These are phyloP conservation scores for Lota lota DNA, from an alignment of 2,113 vertebrate species.

Conservation along the genomic window DNA sequence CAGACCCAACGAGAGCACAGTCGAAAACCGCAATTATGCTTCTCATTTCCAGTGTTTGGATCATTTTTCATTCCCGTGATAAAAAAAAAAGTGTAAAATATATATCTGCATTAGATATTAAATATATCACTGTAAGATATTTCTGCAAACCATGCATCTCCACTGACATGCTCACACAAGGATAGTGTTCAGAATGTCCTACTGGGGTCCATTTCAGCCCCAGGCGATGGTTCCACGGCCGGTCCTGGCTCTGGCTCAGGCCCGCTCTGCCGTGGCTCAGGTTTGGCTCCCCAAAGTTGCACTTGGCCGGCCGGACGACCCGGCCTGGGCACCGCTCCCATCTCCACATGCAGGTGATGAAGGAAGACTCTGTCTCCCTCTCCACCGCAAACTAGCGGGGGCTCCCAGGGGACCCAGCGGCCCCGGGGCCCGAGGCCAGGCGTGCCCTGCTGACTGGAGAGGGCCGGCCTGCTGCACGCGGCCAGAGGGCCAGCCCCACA, in stretches of 20 bases:
- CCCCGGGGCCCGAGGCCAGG: conserved; percentile 52
- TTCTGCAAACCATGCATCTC: no score
- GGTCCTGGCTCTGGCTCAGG: conserved; percentile 29
- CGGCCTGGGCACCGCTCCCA: conserved; percentile 43
- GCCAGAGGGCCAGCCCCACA: conserved; percentile 56
- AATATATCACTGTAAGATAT: no score
- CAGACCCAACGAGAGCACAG: no score
- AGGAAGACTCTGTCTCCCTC: conserved; percentile 58
- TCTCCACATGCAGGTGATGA: conserved; percentile 58
- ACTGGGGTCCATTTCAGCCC: conserved; percentile 13
- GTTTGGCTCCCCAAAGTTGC: conserved; percentile 13
- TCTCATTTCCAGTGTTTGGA: no score
- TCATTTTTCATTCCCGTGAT: no score
- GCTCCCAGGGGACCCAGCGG: conserved; percentile 57
- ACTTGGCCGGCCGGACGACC: conserved; percentile 42
- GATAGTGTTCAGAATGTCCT: background rate
- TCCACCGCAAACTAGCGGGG: conserved; percentile 54
- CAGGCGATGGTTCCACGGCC: conserved; percentile 35
- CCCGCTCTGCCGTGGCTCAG: conserved; percentile 40
- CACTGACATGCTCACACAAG: no score
- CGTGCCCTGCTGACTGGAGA: conserved; percentile 51
- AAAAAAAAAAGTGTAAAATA: no score
- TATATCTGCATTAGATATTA: no score
- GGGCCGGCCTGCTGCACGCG: conserved; percentile 35
- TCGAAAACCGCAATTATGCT: no score